Evolutionary conservation across 2,797 vertebrate genomes (phyloP).

Genomic region (Saguinus oedipus): DNA sequence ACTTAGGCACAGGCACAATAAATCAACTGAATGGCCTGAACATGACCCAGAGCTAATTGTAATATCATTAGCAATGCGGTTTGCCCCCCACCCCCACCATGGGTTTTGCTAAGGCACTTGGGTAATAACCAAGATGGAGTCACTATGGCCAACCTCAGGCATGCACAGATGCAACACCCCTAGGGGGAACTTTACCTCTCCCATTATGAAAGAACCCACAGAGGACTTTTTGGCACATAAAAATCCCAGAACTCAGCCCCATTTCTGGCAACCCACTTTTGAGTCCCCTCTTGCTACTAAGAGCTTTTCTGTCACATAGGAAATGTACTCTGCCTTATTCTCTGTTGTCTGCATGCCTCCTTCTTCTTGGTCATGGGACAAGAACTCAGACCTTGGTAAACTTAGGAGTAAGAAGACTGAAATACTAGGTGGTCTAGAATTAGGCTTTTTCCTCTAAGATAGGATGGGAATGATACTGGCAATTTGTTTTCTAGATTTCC

Average conservation of each 20-base stretch:
- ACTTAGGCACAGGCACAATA: neutral
- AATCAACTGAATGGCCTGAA: neutral
- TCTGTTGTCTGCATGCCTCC: neutral
- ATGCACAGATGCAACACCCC: neutral
- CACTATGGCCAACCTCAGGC: neutral
- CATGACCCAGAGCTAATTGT: too few species aligned
- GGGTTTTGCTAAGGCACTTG: neutral
- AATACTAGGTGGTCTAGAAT: neutral
- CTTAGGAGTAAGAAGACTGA: neutral
- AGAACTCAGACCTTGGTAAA: neutral
- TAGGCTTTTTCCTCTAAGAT: neutral
- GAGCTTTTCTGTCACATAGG: neutral
- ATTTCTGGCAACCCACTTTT: too few species aligned
- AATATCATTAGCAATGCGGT: neutral
- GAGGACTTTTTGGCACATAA: neutral
- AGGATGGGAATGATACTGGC: neutral
- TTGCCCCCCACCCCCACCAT: neutral
- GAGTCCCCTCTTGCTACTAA: neutral
- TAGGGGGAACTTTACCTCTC: neutral
- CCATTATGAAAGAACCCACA: neutral
- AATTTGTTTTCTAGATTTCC: constrained; percentile 16
- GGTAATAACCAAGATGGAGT: neutral
- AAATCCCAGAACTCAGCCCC: neutral
- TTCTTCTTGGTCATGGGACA: neutral
- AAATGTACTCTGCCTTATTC: neutral